Evolutionary conservation across 2,113 vertebrate species (phyloP), one percentile per base, ranked within the genome.

Genomic region (Rhynchopsitta pachyrhyncha): DNA sequence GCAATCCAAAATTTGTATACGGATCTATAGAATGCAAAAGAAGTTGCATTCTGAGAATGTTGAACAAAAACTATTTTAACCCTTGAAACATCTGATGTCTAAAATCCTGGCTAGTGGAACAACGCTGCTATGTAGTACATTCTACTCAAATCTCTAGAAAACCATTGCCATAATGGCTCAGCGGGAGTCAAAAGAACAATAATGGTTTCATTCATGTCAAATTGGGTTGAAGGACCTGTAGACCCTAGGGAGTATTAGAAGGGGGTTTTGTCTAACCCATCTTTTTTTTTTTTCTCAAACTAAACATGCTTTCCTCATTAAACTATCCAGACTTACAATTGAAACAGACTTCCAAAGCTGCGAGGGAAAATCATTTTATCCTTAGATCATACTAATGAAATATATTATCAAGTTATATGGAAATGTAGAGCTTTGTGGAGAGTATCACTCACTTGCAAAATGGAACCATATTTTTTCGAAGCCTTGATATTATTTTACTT

Each of bases 131-230:
- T 3, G 64, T 1, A 35, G 77, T 60, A 33, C 91, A 49, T 1
- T 44, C 91, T 52, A 18, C 86, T 49, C 52, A 13, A 2, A 47
- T n/a, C 74, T 57, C 84, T 28, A 24, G 66, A 33, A 91, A 73
- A 37, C 55, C 17, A 10, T 92, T 76, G 62, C 19, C 64, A 33
- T 17, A 83, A 88, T 74, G 86, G 95, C 95, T 90, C 95, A 92
- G 96, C 52, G 0, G 95, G 96, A 80, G 67, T 23, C 68, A 88
- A 82, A 95, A 92, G 95, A 82, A 95, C 95, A 95, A 96, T 80
- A 96, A 96, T 64, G 88, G 90, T 96, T 92, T 93, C 92, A 88
- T 96, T 97, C 95, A 93, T 90, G 80, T 86, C 93, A 93, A 92
- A 94, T 96, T 90, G 96, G 90, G 93, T 92, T 92, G 90, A 96